These are phyloP conservation scores for Gymnocheta viridis DNA, from an alignment of 2,888 invertebrate species.

Conservation along the genomic window DNA sequence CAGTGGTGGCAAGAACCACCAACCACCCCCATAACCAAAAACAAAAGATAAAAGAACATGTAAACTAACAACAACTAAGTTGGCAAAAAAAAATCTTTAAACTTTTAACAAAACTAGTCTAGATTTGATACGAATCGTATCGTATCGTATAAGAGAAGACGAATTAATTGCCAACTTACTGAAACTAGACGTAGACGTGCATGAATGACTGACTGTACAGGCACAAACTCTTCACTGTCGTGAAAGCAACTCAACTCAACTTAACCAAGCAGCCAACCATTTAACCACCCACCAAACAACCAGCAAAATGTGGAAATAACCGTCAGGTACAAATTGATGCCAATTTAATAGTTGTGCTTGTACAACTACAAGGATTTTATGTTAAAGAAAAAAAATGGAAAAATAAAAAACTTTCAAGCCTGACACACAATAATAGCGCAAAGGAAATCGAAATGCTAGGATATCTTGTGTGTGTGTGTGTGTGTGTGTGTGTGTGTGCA, in stretches of 20 bases:
- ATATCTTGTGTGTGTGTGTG: not conserved
- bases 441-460: constrained; percentile 2
- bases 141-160: constrained; percentile 47
- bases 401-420: constrained; percentile 38
- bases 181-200: constrained; percentile 54
- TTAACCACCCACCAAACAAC: constrained; percentile 26
- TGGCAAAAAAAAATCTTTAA: not conserved
- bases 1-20: constrained; percentile 12
- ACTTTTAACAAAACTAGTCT: constrained; percentile 31
- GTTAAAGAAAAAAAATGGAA: not conserved
- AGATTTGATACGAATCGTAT: constrained; percentile 41
- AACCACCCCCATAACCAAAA: not conserved
- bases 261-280: not conserved
- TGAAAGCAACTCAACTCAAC: not conserved
- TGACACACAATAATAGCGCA: constrained; percentile 26
- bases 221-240: not conserved
- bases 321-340: constrained; percentile 64
- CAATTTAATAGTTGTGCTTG: constrained; percentile 52
- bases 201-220: constrained; percentile 44
- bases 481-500: not conserved
- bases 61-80: constrained; percentile 12
- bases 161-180: constrained; percentile 68
- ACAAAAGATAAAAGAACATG: not conserved
- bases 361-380: constrained; percentile 36
- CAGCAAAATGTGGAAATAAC: constrained; percentile 36